Conservation (phyloP, 2,888 invertebrate species). For the Allolobophora icterica region DNA sequence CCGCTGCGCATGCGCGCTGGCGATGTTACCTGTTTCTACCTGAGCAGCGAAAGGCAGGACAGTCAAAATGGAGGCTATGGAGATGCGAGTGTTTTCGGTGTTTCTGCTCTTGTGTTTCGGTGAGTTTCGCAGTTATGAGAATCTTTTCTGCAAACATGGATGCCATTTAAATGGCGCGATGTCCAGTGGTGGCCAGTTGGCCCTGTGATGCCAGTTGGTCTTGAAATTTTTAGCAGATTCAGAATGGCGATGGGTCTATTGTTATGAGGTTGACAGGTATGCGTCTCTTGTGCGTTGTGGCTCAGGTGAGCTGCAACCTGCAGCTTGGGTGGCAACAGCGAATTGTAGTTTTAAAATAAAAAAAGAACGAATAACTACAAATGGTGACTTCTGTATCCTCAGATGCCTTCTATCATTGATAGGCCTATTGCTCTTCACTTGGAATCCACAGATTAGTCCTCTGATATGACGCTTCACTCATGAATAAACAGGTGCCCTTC, state of each 20-base stretch:
- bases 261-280: neutral
- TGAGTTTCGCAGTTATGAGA: neutral
- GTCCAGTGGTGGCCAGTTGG: neutral
- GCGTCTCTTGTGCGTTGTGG: neutral
- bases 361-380: neutral
- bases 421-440: neutral
- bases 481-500: neutral
- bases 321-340: neutral
- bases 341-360: neutral
- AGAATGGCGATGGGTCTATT: neutral
- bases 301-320: neutral
- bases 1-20: neutral
- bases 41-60: neutral
- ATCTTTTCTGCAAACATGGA: neutral
- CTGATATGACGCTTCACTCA: neutral
- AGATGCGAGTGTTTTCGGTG: neutral
- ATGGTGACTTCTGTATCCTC: neutral
- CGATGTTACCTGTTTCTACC: conserved; percentile 19
- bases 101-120: neutral
- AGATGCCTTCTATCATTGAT: neutral
- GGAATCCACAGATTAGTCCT: neutral
- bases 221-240: neutral
- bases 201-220: neutral
- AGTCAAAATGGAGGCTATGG: neutral
- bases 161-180: neutral